Evolutionary conservation across 2,113 vertebrate genomes (phyloP), one percentile per base, ranked within the genome.

Genomic region (Brachyistius frenatus): DNA sequence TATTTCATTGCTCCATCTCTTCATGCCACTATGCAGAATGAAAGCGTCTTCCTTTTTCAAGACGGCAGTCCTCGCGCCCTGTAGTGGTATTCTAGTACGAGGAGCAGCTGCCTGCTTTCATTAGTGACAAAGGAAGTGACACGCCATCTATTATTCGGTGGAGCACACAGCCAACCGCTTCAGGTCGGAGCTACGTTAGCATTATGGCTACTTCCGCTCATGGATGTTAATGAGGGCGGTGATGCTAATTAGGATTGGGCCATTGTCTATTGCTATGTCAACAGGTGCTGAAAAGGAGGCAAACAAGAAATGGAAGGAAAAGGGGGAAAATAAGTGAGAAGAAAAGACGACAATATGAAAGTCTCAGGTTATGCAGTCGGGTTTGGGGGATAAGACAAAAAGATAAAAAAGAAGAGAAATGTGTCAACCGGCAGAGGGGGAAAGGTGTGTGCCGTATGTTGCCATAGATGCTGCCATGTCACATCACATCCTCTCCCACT

Each of bases 71-170:
- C 66, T 85, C 75, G 13, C 4, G 4, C 57, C 56, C 62, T 44
- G 35, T 58, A 37, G 61, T 53, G 73, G 72, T 65, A 70, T 83
- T 86, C 70, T 56, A 81, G 73, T 61, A 65, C 15, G 35, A 83
- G 78, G 7, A 87, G 80, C 80, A 89, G 85, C 80, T 89, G 85
- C 76, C 81, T 74, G 78, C 81, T 92, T 89, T 87, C 77, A 90
- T 87, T 83, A 83, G 76, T 16, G 44, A 84, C 81, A 76, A 83
- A 77, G 80, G 84, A 90, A 86, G 83, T 81, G 84, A 86, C 80
- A 81, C 41, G 37, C 58, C 84, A 86, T 90, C 75, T 85, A 92
- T 92, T 91, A 93, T 89, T 91, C 69, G 89, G 62, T 37, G 55
- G n/a, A 60, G 46, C 63, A 56, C 83, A 83, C 36, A 69, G 57